Conservation (phyloP, 2,888 invertebrate species). For the Linnaemya vulpina region DNA sequence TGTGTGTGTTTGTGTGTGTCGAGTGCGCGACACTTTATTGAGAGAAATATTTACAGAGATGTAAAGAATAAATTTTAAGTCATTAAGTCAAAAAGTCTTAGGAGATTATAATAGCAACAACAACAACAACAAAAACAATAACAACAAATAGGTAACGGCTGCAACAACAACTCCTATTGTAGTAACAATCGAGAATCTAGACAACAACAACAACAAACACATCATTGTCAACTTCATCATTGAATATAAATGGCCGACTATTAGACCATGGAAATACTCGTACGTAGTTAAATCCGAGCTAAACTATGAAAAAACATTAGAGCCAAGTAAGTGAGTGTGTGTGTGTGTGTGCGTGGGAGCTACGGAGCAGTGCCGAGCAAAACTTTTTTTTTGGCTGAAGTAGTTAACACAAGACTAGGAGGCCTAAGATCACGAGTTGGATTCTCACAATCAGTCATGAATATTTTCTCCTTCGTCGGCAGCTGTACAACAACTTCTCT, state of each 20-base stretch:
- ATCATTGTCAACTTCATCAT: constrained; percentile 40
- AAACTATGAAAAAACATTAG: background rate
- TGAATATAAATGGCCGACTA: constrained; percentile 29
- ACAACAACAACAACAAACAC: constrained; percentile 42
- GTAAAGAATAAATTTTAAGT: constrained; percentile 47
- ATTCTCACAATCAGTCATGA: too few species aligned
- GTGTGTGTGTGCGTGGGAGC: too few species aligned
- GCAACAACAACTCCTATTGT: constrained; percentile 19
- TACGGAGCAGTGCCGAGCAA: background rate
- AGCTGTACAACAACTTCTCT: too few species aligned
- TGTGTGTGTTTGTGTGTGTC: constrained; percentile 24
- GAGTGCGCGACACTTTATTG: constrained; percentile 55
- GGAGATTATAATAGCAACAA: constrained; percentile 43
- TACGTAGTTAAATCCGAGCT: background rate
- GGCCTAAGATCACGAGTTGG: too few species aligned
- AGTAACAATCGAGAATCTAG: constrained; percentile 25
- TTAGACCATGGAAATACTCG: constrained; percentile 21
- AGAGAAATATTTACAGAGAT: constrained; percentile 37
- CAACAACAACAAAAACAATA: constrained; percentile 1
- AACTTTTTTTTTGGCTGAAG: background rate
- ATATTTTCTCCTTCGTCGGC: too few species aligned
- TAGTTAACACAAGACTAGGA: too few species aligned
- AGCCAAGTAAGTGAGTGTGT: background rate
- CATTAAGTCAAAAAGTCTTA: constrained; percentile 59
- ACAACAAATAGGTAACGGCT: background rate